phyloP scores from a whole-genome alignment of 64 coral and sea anemone species.

The Dendronephthya gigantea region DNA sequence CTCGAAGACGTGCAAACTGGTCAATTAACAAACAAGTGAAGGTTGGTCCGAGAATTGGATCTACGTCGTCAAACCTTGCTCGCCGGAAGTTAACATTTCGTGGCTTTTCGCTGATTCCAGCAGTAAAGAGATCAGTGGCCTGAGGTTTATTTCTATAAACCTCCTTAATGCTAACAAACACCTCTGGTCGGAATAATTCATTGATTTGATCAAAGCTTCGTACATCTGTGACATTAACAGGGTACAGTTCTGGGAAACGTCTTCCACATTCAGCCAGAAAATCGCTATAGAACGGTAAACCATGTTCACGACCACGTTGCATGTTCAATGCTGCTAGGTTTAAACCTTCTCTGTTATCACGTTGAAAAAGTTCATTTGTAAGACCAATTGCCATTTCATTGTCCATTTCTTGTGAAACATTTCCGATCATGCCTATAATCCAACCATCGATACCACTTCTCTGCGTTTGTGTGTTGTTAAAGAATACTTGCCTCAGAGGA shows the following conservation, averaged over 20 bases:
- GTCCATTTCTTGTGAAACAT: not conserved
- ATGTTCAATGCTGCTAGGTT: constrained; percentile 11
- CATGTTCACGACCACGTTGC: constrained; percentile 4
- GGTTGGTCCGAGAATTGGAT: not conserved
- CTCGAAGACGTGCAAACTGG: not conserved
- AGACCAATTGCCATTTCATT: not conserved
- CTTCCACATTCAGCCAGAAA: not conserved
- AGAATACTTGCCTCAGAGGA: not conserved
- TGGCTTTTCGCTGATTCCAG: not conserved
- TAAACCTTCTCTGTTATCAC: not conserved
- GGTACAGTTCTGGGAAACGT: not conserved
- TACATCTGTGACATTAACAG: not conserved
- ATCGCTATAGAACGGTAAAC: not conserved
- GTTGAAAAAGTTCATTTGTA: not conserved
- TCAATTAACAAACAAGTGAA: not conserved
- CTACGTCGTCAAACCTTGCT: too few species aligned
- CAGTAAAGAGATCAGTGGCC: not conserved
- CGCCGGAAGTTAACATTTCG: too few species aligned
- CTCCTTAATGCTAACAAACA: not conserved
- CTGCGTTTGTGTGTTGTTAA: not conserved
- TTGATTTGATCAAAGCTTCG: not conserved
- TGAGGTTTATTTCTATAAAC: not conserved
- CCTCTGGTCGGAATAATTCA: not conserved
- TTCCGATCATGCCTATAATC: not conserved
- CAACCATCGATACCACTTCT: not conserved